Base-by-base conservation (phyloP, 2,113 vertebrate species). In the Oreochromis tanganicae region DNA sequence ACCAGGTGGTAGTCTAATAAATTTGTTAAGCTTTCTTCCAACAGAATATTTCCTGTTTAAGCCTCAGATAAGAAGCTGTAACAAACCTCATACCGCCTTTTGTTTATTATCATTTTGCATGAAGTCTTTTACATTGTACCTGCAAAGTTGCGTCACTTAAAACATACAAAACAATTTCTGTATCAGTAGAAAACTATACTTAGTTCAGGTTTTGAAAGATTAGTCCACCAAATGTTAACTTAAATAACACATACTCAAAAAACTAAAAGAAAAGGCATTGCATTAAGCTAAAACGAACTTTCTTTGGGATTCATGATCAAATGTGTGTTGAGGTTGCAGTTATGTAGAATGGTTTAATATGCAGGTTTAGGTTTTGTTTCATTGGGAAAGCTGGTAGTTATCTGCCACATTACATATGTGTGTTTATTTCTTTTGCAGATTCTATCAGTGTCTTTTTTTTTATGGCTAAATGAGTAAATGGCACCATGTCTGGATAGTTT, bases 401-500 rank as follows among this genome's bases (percentile, higher is more conserved):
- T 94, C 93, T 94, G 91, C 86, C 63, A 87, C 81, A 63, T 87
- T 79, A 89, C 92, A 89, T 80, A 24, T 38, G 86, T 90, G 87
- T 87, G 19, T 94, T 92, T 86, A 86, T 94, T 96, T 94, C 91
- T 95, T 95, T 92, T 43, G 75, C 94, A 92, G 93, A 93, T 94
- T 93, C 87, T 86, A 71, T 93, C 90, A 91, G 83, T 88, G 90
- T 89, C 46, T 38, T 61, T 83, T 61, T 83, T 83, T 88, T 87
- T 27, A 85, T 89, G 63, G 7, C 32, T 86, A 66, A 80, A 91
- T 55, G 41, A 55, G n/a, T 61, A 86, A 59, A 80, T 82, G 82
- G 16, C 80, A 78, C 54, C 79, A 21, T 83, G 85, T 92, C 85
- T 85, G 50, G 90, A 41, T 88, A 86, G 54, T 93, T 95, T 93